Conservation (phyloP, 2,797 vertebrate genomes). For the Presbytis comata region DNA sequence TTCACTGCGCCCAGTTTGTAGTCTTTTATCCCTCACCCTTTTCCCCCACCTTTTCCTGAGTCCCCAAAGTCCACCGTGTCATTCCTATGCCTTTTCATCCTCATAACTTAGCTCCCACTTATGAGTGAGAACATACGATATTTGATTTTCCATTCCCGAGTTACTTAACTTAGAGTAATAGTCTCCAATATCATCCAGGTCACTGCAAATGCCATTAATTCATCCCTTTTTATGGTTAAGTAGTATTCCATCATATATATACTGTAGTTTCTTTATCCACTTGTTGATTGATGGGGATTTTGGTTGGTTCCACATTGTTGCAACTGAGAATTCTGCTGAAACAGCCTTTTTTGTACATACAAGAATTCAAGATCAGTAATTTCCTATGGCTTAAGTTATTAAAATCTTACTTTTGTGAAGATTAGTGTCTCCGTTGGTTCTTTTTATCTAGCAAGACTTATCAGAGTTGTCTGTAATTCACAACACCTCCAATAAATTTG, state of each 20-base stretch:
- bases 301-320: background rate
- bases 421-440: background rate
- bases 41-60: background rate
- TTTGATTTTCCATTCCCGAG: background rate
- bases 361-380: background rate
- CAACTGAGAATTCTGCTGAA: background rate
- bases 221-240: background rate
- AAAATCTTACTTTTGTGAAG: background rate
- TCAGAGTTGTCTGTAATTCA: background rate
- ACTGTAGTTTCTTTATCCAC: background rate
- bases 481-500: background rate
- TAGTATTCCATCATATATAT: background rate
- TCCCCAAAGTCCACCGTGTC: background rate
- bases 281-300: background rate
- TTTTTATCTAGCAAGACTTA: background rate
- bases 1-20: background rate
- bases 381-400: background rate
- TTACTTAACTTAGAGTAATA: background rate
- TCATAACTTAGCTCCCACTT: background rate
- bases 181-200: background rate
- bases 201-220: background rate
- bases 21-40: background rate
- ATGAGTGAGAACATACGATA: background rate
- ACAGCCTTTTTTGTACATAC: background rate
- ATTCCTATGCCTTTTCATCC: background rate